These are phyloP conservation scores for Prorops nasuta DNA, from an alignment of 1,140 invertebrate genomes.

Conservation along the genomic window DNA sequence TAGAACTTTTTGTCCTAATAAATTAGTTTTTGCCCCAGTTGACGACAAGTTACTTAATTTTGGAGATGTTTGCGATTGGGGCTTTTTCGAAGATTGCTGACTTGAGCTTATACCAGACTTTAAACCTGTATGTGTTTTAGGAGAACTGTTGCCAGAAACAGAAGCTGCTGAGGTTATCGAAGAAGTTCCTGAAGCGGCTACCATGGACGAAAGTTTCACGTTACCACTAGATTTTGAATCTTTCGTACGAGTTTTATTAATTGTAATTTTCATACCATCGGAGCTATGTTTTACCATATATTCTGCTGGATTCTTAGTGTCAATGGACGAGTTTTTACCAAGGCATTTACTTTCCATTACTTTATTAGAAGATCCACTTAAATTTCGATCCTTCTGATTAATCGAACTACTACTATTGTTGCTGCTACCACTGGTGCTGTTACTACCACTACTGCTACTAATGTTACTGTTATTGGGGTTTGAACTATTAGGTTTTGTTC, in stretches of 20 bases:
- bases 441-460: slow-evolving; percentile 40
- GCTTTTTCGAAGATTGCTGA: slow-evolving; percentile 77
- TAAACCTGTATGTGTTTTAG: slow-evolving; percentile 77
- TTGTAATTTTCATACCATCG: slow-evolving; percentile 85
- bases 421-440: slow-evolving; percentile 38
- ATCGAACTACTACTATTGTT: slow-evolving; percentile 31
- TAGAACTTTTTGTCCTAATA: slow-evolving; percentile 56
- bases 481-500: slow-evolving; percentile 23
- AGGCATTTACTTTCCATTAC: slow-evolving; percentile 57
- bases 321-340: slow-evolving; percentile 57
- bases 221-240: slow-evolving; percentile 58
- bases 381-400: slow-evolving; percentile 40
- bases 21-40: slow-evolving; percentile 33
- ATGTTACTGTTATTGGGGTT: too few relatives aligned
- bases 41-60: slow-evolving; percentile 13
- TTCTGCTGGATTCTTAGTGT: slow-evolving; percentile 71
- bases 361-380: slow-evolving; percentile 19
- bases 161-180: slow-evolving; percentile 18
- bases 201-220: slow-evolving; percentile 38
- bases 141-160: slow-evolving; percentile 63
- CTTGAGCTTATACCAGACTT: slow-evolving; percentile 82
- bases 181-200: slow-evolving; percentile 30
- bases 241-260: slow-evolving; percentile 81
- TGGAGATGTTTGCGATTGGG: slow-evolving; percentile 38
- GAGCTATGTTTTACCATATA: slow-evolving; percentile 84